A percentile compares a stretch with the other conserved stretches of the same genome.
These are phyloP conservation scores for Zelostemma sp. DNA, from an alignment of 1,140 invertebrate genomes.

Conservation along the genomic window DNA sequence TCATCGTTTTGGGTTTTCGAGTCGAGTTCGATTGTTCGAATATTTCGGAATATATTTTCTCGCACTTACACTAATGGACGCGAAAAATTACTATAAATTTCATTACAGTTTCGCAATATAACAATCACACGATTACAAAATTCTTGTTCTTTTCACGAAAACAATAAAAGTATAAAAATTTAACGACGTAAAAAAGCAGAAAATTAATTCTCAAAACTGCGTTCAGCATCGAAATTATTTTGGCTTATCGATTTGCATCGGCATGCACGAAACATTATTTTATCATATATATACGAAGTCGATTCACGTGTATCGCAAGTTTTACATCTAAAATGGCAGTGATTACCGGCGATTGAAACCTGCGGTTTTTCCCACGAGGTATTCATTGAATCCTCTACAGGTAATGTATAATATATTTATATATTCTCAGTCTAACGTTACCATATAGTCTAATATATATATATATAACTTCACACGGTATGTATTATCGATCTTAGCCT, in stretches of 20 bases:
- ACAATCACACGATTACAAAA: background rate
- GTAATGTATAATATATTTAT: background rate
- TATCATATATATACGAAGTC: too few relatives aligned
- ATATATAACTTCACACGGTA: constrained; percentile 29
- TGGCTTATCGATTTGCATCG: too few relatives aligned
- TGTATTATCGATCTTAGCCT: constrained; percentile 27
- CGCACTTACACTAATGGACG: constrained; percentile 17
- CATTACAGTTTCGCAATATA: background rate
- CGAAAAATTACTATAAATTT: constrained; percentile 29
- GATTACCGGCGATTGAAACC: constrained; percentile 26
- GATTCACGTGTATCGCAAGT: too few relatives aligned
- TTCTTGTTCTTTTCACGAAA: too few relatives aligned
- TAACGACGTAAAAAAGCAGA: too few relatives aligned
- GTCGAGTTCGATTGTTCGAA: too few relatives aligned
- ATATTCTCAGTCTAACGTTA: constrained; percentile 23
- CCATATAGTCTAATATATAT: constrained; percentile 5
- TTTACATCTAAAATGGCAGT: constrained; percentile 36
- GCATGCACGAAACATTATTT: too few relatives aligned
- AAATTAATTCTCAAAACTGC: too few relatives aligned
- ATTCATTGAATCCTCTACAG: constrained; percentile 17
- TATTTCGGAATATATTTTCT: too few relatives aligned
- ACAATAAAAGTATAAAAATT: constrained; percentile 14
- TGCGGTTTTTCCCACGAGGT: constrained; percentile 16
- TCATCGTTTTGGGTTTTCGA: too few relatives aligned
- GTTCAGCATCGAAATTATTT: too few relatives aligned